These are phyloP conservation scores for Gambelia wislizenii DNA, from an alignment of 2,797 vertebrate genomes.

Conservation along the genomic window DNA sequence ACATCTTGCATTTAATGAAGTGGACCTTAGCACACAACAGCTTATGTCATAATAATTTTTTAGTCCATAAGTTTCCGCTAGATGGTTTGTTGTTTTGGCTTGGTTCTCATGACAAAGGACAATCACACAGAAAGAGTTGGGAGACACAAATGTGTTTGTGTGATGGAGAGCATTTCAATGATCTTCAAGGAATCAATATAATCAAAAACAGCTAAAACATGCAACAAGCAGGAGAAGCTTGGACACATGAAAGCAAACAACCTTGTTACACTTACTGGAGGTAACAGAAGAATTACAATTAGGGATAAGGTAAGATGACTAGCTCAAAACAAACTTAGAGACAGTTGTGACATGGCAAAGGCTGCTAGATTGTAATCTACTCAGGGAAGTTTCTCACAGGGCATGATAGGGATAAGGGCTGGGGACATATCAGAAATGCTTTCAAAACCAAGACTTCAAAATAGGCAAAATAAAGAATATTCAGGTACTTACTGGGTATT, in stretches of 20 bases:
- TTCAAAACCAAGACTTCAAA: background rate
- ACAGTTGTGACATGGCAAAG: background rate
- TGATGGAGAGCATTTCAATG: background rate
- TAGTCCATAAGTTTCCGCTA: background rate
- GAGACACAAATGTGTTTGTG: background rate
- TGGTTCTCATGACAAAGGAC: background rate
- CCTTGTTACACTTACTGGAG: too few relatives aligned
- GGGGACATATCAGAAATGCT: background rate
- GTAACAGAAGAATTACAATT: background rate
- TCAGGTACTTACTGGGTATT: background rate
- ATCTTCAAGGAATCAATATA: background rate
- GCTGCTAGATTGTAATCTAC: background rate
- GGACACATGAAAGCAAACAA: background rate
- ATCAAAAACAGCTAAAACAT: background rate
- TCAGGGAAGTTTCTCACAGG: background rate
- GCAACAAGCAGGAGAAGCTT: background rate
- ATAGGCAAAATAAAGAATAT: background rate
- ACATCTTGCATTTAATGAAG: background rate
- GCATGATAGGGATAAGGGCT: background rate
- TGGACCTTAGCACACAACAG: background rate
- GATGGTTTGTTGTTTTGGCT: background rate
- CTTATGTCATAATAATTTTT: background rate
- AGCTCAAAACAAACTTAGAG: background rate
- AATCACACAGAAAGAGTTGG: background rate
- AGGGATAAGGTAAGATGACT: background rate